A percentile compares a stretch with the other conserved stretches of the same genome.
phyloP scores from a whole-genome alignment of 53 echinoderm and acorn worm species.

The Antedon mediterranea region DNA sequence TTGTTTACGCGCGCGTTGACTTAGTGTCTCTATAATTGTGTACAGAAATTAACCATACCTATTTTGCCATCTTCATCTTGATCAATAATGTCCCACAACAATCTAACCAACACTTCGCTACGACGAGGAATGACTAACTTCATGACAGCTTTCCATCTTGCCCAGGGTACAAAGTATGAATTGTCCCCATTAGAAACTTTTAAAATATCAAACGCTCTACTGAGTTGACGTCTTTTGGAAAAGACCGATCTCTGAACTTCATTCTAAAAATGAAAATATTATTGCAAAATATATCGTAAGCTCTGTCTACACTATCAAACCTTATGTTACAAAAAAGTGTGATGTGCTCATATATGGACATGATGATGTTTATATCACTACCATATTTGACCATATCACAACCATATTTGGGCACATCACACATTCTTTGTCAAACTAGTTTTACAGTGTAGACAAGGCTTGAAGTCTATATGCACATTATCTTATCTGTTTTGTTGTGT shows the following conservation, averaged over 20 bases:
- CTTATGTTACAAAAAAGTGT: no score
- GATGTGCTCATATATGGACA: no score
- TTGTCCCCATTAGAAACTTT: conserved; percentile 49
- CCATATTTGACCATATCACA: no score
- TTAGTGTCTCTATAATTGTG: no score
- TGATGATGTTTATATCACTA: no score
- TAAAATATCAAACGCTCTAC: conserved; percentile 69
- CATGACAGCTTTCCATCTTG: conserved; percentile 57
- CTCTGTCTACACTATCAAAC: no score
- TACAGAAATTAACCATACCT: conserved; percentile 23
- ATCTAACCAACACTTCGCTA: conserved; percentile 27
- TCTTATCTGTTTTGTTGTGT: no score
- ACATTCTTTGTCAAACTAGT: no score
- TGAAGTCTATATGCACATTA: no score
- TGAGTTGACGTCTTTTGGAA: conserved; percentile 52
- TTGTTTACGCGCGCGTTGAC: background rate
- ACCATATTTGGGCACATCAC: no score
- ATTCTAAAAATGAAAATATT: conserved; percentile 38
- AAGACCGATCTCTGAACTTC: conserved; percentile 94
- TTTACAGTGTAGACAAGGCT: no score
- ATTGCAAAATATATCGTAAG: no score
- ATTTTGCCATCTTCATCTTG: conserved; percentile 43
- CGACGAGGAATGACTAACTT: conserved; percentile 39
- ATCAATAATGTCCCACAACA: conserved; percentile 87
- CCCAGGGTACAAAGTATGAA: conserved; percentile 49